Conservation (phyloP, 2,113 vertebrate species). For the Plestiodon gilberti region DNA sequence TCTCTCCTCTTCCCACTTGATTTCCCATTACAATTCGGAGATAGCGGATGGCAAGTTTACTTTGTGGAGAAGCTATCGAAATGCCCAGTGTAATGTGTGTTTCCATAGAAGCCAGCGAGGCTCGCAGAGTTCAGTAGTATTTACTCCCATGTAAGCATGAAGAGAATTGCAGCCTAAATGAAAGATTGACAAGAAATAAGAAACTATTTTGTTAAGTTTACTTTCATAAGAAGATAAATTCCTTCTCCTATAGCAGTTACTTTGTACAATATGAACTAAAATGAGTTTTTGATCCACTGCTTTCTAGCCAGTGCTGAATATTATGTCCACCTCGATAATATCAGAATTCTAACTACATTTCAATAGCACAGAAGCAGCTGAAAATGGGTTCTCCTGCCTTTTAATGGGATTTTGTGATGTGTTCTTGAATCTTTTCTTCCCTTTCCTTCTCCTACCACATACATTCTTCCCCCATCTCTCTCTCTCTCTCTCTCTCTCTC, state of each 20-base stretch:
- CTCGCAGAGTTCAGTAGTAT: too few relatives aligned
- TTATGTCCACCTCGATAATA: neutral
- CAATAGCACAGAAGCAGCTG: neutral
- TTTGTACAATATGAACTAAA: neutral
- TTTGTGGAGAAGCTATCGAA: neutral
- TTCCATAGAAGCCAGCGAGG: too few relatives aligned
- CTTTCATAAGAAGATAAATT: neutral
- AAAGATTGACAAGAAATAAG: conserved; percentile 5
- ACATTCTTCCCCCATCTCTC: too few relatives aligned
- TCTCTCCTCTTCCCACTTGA: neutral
- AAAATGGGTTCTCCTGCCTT: neutral
- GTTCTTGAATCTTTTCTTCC: neutral
- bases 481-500: neutral
- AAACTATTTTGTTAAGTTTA: conserved; percentile 1
- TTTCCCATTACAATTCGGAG: neutral
- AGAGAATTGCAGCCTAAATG: neutral
- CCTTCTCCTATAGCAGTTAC: neutral
- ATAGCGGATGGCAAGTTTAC: neutral
- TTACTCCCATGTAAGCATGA: too few relatives aligned
- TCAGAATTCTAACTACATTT: neutral
- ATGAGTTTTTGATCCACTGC: neutral
- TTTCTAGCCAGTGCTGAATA: conserved; percentile 3
- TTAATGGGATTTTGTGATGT: neutral
- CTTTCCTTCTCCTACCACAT: too few relatives aligned
- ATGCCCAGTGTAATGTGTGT: too few relatives aligned